Evolutionary conservation across 2,113 vertebrate species (phyloP), one percentile per base, ranked within the genome.

Genomic region (Pluvianellus socialis): DNA sequence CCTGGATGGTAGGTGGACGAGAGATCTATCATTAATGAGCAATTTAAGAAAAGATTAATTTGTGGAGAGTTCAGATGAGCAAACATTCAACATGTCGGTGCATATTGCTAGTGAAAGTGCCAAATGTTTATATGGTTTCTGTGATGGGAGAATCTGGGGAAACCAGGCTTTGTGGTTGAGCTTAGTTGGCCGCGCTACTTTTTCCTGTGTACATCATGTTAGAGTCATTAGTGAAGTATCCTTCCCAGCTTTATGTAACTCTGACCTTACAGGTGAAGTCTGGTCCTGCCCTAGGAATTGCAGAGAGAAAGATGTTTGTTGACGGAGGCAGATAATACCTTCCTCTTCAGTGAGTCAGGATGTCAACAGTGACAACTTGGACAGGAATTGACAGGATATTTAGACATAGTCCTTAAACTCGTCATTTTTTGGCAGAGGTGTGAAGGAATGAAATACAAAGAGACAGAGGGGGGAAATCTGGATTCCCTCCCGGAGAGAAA

Each of bases 261-360:
- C 79, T 92, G 86, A 92, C 91, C 70, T 95, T 77, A 72, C 63
- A 94, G 58, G 40, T 86, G 72, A 96, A 80, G 80, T 86, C 95
- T 91, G 77, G 67, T 91, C 71, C 82, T 95, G 73, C 87, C 94
- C 83, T 84, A 49, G 82, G 80, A 90, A 87, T 45, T 91, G 49
- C 76, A 86, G 72, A 59, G 62, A 45, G 68, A 86, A 84, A 40
- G 7, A 59, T 38, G 61, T 96, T 79, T 95, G 91, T 95, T 96
- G 91, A 90, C 28, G 14, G 67, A 79, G 33, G 68, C 62, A 81
- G 74, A 90, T 94, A 94, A 67, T 70, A 76, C 83, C 86, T 96
- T 93, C 93, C 73, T 75, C 56, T 85, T 82, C 77, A 28, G 58
- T 85, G 84, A 95, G 62, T 38, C 12, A 4, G 50, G 50, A 79